Base-by-base conservation (phyloP, 2,113 vertebrate species). In the Macaca mulatta region DNA sequence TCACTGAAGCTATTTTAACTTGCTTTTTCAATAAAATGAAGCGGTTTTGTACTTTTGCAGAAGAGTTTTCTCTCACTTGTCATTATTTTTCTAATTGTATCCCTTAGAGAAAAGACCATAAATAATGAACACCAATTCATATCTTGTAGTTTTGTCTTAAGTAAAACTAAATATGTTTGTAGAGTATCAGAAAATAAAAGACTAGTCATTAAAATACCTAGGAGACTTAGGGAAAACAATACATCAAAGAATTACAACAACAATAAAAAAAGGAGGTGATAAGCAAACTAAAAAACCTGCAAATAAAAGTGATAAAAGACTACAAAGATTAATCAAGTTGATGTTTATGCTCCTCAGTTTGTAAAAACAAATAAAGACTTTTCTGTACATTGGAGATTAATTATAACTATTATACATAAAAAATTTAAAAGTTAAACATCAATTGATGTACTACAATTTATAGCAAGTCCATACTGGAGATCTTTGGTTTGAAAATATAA, bases 401-500 rank as follows among this genome's bases (percentile, higher is more conserved):
- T 86, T 87, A 84, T 52, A 92, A 92, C 3, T 55, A 96, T 77
- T 43, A 87, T 69, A 87, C 94, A 89, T 67, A 55, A 22, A 94
- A 96, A 75, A 70, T 17, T 85, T 23, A 89, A 97, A 96, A 3
- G 6, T 43, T 90, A 92, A 78, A 82, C 2, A 57, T 75, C 3
- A 87, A 32, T 61, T 40, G 88, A 74, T 30, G 3, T 13, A 94
- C 89, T 35, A 88, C 6, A 82, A 84, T 85, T 84, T 81, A 70
- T 94, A 93, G 55, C 91, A 27, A 79, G n/a, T 78, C 78, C 20
- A 91, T 85, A 88, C 32, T 93, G 8, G 67, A 85, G 23, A 78
- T 25, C 5, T 88, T 84, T 93, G 50, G 80, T 30, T 97, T 94
- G 12, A 8, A 95, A 94, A 93, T 92, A 69, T 38, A 92, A 70